Evolutionary conservation across 2,888 invertebrate species (phyloP).

Genomic region (Eristalinus sepulchralis): DNA sequence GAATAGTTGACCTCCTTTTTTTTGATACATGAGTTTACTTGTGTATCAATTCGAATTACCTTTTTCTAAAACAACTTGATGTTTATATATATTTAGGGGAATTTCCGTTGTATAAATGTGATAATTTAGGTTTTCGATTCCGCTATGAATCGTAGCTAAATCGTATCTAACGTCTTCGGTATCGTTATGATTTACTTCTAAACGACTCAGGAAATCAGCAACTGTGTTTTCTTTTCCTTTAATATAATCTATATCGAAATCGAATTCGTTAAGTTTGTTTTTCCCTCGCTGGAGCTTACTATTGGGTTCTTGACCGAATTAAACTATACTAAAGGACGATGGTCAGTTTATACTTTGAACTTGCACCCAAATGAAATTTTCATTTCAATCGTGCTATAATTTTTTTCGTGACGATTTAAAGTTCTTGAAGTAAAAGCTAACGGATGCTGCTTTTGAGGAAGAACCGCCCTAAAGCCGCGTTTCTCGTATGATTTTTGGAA

Average conservation of each 20-base stretch:
- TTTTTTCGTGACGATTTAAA: not conserved
- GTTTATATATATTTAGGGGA: conserved; percentile 7
- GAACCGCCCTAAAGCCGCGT: not conserved
- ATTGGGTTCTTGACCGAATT: conserved; percentile 77
- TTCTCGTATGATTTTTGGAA: not conserved
- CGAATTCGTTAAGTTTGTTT: conserved; percentile 75
- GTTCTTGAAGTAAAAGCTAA: not conserved
- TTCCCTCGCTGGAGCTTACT: conserved; percentile 76
- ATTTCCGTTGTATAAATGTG: conserved; percentile 24
- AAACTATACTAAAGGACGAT: conserved; percentile 76
- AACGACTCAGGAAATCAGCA: not conserved
- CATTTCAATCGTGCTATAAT: not conserved
- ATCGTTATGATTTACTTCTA: not conserved
- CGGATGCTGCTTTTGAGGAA: not conserved
- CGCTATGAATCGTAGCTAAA: not conserved
- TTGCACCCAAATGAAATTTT: conserved; percentile 28
- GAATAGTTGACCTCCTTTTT: conserved; percentile 9
- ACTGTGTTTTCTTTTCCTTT: conserved; percentile 65
- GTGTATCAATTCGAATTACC: not conserved
- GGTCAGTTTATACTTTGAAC: conserved; percentile 78
- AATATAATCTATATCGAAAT: conserved; percentile 73
- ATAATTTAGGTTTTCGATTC: conserved; percentile 15
- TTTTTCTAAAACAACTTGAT: not conserved
- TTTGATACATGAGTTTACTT: conserved; percentile 18
- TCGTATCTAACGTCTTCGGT: not conserved